Percentiles rank a stretch among this genome's conserved stretches.
Evolutionary conservation across 2,113 vertebrate genomes (phyloP).

Genomic region (Daubentonia madagascariensis): DNA sequence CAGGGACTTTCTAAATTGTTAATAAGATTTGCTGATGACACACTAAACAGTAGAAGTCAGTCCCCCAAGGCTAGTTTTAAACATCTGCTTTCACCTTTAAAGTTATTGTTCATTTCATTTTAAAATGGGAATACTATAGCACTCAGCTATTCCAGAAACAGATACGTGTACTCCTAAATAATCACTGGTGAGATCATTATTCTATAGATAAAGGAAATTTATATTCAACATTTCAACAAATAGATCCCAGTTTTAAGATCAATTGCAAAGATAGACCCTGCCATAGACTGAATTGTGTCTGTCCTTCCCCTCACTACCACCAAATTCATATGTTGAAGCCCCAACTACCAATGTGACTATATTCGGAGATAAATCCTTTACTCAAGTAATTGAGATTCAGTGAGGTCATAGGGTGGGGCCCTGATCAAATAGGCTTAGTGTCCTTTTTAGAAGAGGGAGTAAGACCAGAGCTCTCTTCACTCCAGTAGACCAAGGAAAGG

Average conservation of each 20-base stretch:
- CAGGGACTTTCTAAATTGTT: neutral
- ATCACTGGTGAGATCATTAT: neutral
- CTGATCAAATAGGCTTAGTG: neutral
- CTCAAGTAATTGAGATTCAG: neutral
- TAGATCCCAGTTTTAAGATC: neutral
- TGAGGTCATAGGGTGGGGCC: neutral
- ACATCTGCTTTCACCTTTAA: conserved; percentile 25
- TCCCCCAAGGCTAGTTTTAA: neutral
- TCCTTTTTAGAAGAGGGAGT: neutral
- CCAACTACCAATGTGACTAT: neutral
- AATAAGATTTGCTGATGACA: neutral
- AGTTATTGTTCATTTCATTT: conserved; percentile 18
- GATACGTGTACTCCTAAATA: neutral
- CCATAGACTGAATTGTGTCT: neutral
- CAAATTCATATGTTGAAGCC: neutral
- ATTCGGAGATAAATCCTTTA: too few relatives aligned
- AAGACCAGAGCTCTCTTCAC: neutral
- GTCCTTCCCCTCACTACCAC: neutral
- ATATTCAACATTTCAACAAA: neutral
- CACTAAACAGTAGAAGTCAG: neutral
- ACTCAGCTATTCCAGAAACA: conserved; percentile 11
- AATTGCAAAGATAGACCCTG: too few relatives aligned
- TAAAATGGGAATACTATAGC: conserved; percentile 30
- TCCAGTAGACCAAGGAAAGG: neutral
- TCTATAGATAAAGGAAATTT: conserved; percentile 40